These are phyloP conservation scores for Pteria penguin DNA, from an alignment of 2,888 invertebrate species.

Conservation along the genomic window DNA sequence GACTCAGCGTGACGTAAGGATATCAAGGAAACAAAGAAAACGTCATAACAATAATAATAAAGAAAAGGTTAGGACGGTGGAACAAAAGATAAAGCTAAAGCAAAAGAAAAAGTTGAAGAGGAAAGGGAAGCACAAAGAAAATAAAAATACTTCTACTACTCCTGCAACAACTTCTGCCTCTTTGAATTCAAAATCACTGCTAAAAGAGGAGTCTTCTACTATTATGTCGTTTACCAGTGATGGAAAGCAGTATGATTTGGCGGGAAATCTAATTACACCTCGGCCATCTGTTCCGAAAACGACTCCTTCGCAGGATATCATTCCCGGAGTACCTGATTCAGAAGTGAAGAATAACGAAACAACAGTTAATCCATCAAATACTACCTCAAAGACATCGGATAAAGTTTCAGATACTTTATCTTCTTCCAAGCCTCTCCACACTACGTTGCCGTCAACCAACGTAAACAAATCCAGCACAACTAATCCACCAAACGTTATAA, in stretches of 20 bases:
- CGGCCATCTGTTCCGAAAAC: not conserved
- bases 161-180: not conserved
- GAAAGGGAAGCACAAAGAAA: not conserved
- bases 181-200: not conserved
- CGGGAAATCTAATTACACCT: constrained; percentile 9
- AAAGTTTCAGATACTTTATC: not conserved
- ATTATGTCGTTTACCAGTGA: not conserved
- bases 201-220: not conserved
- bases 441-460: not conserved
- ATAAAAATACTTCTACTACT: not conserved
- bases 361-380: not conserved
- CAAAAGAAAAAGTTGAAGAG: not conserved
- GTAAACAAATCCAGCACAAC: not conserved
- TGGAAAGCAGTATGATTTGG: constrained; percentile 3
- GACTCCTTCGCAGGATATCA: not conserved
- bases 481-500: not conserved
- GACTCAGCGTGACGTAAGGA: not conserved
- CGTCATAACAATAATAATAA: not conserved
- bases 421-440: not conserved
- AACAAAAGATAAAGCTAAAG: not conserved
- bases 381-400: not conserved
- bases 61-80: not conserved
- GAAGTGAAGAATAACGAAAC: too few species aligned
- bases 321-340: too few species aligned
- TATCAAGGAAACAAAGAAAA: not conserved